Percentiles rank a stretch among this genome's conserved stretches.
phyloP scores from a whole-genome alignment of 2,113 vertebrate species.

The Dipodomys ordii region DNA sequence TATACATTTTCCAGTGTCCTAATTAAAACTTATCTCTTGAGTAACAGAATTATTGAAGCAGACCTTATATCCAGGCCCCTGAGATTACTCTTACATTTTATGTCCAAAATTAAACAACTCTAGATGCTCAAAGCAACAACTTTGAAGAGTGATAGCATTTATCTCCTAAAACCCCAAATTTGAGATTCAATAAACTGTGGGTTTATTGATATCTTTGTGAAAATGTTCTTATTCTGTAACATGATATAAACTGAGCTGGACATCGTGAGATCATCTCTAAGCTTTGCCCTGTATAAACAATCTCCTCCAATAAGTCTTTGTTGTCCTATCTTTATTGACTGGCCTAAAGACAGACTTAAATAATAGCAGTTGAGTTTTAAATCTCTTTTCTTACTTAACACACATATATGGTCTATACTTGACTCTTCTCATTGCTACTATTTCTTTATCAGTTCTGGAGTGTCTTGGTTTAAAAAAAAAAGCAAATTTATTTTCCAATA shows the following conservation, averaged over 20 bases:
- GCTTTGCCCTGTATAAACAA: slow-evolving; percentile 23
- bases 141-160: slow-evolving; percentile 32
- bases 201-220: slow-evolving; percentile 53
- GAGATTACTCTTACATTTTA: slow-evolving; percentile 13
- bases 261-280: not conserved
- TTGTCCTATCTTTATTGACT: not conserved
- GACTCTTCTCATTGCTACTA: slow-evolving; percentile 9
- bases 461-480: not conserved
- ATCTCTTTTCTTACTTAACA: not conserved
- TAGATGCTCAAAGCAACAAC: slow-evolving; percentile 49
- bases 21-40: slow-evolving; percentile 2
- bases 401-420: not conserved
- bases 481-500: not conserved
- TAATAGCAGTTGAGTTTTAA: not conserved
- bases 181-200: slow-evolving; percentile 47
- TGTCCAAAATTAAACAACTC: slow-evolving; percentile 55
- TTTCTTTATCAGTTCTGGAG: not conserved
- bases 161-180: not conserved
- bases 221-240: slow-evolving; percentile 49
- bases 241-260: slow-evolving; percentile 13
- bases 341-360: slow-evolving; percentile 42
- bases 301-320: not conserved
- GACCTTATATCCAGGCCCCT: not conserved
- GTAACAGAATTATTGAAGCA: slow-evolving; percentile 43
- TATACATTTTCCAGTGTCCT: not conserved